A percentile compares a stretch with the other conserved stretches of the same genome.
Conservation (phyloP, 1,140 invertebrate genomes). For the Ganaspis sp. region DNA sequence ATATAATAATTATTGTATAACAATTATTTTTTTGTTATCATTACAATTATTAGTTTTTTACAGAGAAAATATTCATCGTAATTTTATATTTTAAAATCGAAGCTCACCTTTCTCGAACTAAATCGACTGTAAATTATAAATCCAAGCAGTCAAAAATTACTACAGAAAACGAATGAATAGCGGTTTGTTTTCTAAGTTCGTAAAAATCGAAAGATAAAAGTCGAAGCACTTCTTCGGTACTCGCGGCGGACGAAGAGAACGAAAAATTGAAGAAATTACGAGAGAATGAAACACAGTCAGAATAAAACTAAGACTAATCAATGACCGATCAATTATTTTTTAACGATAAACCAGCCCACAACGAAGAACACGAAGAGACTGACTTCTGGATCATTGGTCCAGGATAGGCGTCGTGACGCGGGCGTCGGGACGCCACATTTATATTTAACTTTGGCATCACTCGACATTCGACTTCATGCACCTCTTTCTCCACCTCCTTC, state of each 20-base stretch:
- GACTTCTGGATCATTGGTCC: slow-evolving; percentile 70
- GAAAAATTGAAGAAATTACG: background rate
- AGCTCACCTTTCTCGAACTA: background rate
- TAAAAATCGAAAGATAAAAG: background rate
- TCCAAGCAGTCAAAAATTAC: background rate
- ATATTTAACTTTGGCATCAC: slow-evolving; percentile 77
- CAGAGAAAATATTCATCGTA: background rate
- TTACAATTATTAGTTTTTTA: background rate
- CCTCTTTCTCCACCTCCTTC: slow-evolving; percentile 41
- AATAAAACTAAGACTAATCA: slow-evolving; percentile 3
- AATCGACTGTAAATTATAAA: background rate
- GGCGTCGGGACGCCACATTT: slow-evolving; percentile 67
- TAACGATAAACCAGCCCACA: slow-evolving; percentile 52
- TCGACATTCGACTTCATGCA: slow-evolving; percentile 71
- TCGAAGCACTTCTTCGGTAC: slow-evolving; percentile 29
- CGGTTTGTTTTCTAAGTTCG: background rate
- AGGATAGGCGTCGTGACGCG: slow-evolving; percentile 66
- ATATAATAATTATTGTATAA: too few relatives aligned
- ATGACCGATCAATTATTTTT: background rate
- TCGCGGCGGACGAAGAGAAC: slow-evolving; percentile 10
- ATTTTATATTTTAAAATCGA: background rate
- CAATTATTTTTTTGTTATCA: too few relatives aligned
- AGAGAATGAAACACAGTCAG: background rate
- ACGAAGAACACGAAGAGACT: slow-evolving; percentile 72
- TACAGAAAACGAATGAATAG: background rate